A percentile compares a stretch with the other conserved stretches of the same genome.
These are phyloP conservation scores for Trinectes maculatus DNA, from an alignment of 2,113 vertebrate species.

Conservation along the genomic window DNA sequence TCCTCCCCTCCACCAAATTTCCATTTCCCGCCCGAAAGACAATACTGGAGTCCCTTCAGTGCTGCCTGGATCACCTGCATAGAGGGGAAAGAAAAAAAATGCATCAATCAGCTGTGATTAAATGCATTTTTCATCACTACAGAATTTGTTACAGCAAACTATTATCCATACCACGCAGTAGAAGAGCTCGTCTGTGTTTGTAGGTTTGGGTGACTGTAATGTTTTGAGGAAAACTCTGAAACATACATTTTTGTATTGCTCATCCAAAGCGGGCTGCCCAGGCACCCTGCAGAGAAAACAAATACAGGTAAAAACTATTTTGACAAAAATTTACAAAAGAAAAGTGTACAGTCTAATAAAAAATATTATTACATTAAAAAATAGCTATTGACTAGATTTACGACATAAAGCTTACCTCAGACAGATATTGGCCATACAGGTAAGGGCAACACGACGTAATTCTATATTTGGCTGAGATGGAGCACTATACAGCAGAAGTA, in stretches of 20 bases:
- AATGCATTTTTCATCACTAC: not conserved
- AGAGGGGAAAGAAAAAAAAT: not conserved
- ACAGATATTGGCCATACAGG: conserved; percentile 92
- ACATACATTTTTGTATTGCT: conserved; percentile 86
- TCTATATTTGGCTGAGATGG: conserved; percentile 84
- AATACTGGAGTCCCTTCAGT: conserved; percentile 91
- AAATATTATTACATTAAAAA: too few relatives aligned
- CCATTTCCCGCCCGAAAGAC: conserved; percentile 91
- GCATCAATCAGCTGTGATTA: not conserved
- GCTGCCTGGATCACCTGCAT: conserved; percentile 90
- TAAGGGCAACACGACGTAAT: conserved; percentile 86
- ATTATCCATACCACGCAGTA: conserved; percentile 85
- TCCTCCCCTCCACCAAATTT: conserved; percentile 86
- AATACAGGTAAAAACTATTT: too few relatives aligned
- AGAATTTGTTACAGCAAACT: not conserved
- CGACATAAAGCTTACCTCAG: conserved; percentile 82
- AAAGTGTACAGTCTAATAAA: too few relatives aligned
- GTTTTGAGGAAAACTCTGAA: conserved; percentile 88
- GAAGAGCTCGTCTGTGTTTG: conserved; percentile 87
- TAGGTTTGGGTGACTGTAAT: conserved; percentile 85
- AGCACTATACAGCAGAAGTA: conserved; percentile 85
- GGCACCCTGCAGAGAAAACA: conserved; percentile 83
- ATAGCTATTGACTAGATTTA: not conserved
- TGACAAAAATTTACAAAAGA: too few relatives aligned
- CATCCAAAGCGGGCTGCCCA: conserved; percentile 89